Percentiles rank a stretch among this genome's conserved stretches.
These are phyloP conservation scores for Ivindomyrus marchei DNA, from an alignment of 2,113 vertebrate genomes.

Conservation along the genomic window DNA sequence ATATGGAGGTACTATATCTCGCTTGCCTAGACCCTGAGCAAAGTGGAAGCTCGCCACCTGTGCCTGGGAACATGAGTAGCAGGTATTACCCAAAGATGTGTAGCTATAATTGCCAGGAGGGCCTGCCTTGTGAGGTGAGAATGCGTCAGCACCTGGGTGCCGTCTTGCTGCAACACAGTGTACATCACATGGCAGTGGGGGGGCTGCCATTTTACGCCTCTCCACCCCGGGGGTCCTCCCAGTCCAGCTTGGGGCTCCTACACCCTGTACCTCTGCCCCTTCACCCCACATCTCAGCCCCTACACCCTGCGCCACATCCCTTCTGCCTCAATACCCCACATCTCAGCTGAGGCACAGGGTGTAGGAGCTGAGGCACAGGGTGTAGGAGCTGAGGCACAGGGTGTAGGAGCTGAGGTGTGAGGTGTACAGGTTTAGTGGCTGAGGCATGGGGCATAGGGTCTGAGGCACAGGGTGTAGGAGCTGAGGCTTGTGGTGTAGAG, in stretches of 20 bases:
- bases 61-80: background rate
- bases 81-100: background rate
- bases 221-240: background rate
- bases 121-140: background rate
- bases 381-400: no score
- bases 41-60: background rate
- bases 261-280: background rate
- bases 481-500: no score
- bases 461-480: no score
- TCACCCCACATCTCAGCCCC: background rate
- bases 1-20: background rate
- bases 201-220: background rate
- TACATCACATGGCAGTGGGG: background rate
- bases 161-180: background rate
- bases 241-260: background rate
- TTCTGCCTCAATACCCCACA: background rate
- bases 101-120: background rate
- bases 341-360: background rate
- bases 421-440: no score
- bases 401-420: no score
- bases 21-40: background rate
- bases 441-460: no score
- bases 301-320: background rate
- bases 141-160: background rate
- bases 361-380: no score